phyloP scores from a whole-genome alignment of 2,113 vertebrate species.

The Python bivittatus region DNA sequence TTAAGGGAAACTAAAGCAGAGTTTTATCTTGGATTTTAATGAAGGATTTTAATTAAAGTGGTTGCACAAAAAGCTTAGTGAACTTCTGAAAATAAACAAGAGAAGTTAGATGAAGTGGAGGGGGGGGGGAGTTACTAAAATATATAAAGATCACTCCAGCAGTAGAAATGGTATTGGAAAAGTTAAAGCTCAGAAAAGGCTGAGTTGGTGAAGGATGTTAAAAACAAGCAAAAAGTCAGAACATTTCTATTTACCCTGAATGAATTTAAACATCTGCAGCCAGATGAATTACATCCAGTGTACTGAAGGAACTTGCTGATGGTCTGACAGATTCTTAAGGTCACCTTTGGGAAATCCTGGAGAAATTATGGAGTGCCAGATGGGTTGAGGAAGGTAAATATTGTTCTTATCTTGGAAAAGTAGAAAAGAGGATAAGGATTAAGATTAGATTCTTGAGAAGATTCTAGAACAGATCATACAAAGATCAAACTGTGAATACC shows the following conservation, averaged over 20 bases:
- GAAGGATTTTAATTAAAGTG: background rate
- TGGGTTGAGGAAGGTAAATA: background rate
- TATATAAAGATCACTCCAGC: background rate
- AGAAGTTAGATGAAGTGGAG: background rate
- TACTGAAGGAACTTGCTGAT: background rate
- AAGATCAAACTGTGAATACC: background rate
- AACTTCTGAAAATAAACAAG: background rate
- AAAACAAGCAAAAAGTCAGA: background rate
- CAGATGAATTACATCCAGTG: background rate
- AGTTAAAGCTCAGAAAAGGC: background rate
- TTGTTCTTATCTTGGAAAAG: background rate
- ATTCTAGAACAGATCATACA: background rate
- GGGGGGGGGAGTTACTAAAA: background rate
- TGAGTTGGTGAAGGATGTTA: background rate
- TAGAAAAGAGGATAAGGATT: background rate
- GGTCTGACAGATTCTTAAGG: background rate
- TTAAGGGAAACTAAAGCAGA: background rate
- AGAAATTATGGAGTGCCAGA: background rate
- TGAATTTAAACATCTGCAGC: background rate
- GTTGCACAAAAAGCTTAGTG: background rate
- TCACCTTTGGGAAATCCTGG: background rate
- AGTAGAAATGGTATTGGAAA: background rate
- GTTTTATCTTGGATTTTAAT: background rate
- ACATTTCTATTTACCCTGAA: background rate
- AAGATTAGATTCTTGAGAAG: background rate